Base-by-base conservation (phyloP, 2,888 invertebrate species). In the Gisinianus flammeolus region DNA sequence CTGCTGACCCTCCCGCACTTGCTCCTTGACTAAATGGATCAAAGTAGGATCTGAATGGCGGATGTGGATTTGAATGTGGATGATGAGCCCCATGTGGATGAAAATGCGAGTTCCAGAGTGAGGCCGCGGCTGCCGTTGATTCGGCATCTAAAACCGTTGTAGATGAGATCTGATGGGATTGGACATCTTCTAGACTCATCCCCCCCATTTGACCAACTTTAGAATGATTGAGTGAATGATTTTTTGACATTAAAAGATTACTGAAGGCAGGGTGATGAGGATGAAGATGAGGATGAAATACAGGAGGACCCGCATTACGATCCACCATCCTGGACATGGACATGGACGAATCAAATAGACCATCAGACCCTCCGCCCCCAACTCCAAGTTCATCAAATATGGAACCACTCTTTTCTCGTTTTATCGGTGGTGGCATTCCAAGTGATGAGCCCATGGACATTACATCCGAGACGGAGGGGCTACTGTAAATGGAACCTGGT, bases 351-450 rank as follows among this genome's bases (percentile, higher is more conserved):
- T 35, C 35, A 12, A 35, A 35, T 35, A 35, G 35, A 12, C 35
- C 35, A 35, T 12, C 35, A 5, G 35, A 12, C 5, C 35, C 35
- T 8, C 35, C 35, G 12, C 35, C 12, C 5, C 35, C 35, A 35
- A 35, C 12, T 12, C 35, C 35, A 2, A 67, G 77, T 16, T 83
- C 81, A 56, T 79, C 80, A 54, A 80, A 81, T 10, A 77, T 64
- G n/a, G 52, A 26, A 30, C 76, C 58, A n/a, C 81, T 64, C 58
- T 83, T 83, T 72, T 83, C 83, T 64, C 82, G 75, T 58, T 83
- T 83, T 22, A 79, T 35, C 12, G 83, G 81, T 62, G 82, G 81
- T 52, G 68, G 68, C 67, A 58, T 54, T 2, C 8, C 10, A 4
- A n/a, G n/a, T 4, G 26, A 30, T 52, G 70, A 44, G 28, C 52